These are phyloP conservation scores for Margaritifera margaritifera DNA, from an alignment of 2,888 invertebrate genomes.

Conservation along the genomic window DNA sequence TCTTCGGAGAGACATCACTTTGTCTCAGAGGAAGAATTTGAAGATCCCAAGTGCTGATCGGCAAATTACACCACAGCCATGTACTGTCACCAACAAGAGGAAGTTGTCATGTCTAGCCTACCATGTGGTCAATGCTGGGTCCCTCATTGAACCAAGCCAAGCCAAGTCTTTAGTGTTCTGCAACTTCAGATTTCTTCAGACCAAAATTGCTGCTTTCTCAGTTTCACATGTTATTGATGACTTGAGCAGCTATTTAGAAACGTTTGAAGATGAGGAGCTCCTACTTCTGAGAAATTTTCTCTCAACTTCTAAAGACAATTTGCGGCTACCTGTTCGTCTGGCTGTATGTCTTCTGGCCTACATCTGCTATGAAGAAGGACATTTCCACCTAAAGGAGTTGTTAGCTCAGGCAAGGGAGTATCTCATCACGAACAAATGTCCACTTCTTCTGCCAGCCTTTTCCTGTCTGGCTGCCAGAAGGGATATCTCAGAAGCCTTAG, in stretches of 20 bases:
- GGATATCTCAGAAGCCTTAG: conserved; percentile 34
- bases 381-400: conserved; percentile 38
- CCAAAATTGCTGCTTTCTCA: conserved; percentile 52
- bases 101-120: conserved; percentile 58
- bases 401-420: conserved; percentile 33
- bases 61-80: conserved; percentile 61
- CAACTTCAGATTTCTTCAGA: conserved; percentile 54
- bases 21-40: conserved; percentile 53
- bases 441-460: conserved; percentile 51
- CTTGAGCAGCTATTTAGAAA: conserved; percentile 86
- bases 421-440: conserved; percentile 31
- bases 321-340: conserved; percentile 34
- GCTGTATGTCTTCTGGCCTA: conserved; percentile 51
- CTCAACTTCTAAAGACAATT: conserved; percentile 32
- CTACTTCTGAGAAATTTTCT: conserved; percentile 77
- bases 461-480: conserved; percentile 49
- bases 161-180: conserved; percentile 52
- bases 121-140: conserved; percentile 45
- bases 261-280: conserved; percentile 84
- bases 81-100: conserved; percentile 45
- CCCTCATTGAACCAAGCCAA: conserved; percentile 26
- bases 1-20: conserved; percentile 53
- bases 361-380: conserved; percentile 27
- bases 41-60: conserved; percentile 61
- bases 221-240: conserved; percentile 79